Conservation (phyloP, 2,888 invertebrate genomes). For the Drosophila neonasuta region DNA sequence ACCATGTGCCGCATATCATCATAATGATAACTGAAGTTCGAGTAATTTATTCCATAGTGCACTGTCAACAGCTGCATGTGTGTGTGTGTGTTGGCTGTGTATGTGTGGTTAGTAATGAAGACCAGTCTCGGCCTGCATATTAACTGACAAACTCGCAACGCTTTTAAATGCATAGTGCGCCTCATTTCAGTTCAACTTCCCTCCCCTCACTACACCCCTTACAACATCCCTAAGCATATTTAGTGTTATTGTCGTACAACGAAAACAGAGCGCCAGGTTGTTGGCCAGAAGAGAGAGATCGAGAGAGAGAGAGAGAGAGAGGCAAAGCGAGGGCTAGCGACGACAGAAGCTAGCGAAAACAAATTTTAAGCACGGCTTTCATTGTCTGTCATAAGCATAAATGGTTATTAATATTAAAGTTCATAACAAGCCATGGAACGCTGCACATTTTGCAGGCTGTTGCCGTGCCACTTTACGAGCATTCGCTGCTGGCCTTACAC, state of each 20-base stretch:
- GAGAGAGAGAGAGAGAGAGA: neutral
- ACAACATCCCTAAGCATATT: conserved; percentile 67
- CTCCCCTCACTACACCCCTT: neutral
- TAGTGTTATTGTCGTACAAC: conserved; percentile 68
- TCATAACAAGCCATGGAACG: conserved; percentile 51
- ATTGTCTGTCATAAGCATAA: conserved; percentile 76
- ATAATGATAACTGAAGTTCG: too few relatives aligned
- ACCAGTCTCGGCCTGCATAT: conserved; percentile 71
- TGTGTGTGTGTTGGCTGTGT: conserved; percentile 22
- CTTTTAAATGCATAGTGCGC: conserved; percentile 66
- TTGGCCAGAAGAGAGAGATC: neutral
- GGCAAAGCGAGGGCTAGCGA: neutral
- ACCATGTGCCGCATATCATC: too few relatives aligned
- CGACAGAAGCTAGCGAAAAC: conserved; percentile 15
- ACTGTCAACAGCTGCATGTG: conserved; percentile 34
- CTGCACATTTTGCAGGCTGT: conserved; percentile 29
- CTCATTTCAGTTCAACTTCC: conserved; percentile 22
- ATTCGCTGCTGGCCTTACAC: conserved; percentile 41
- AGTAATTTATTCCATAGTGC: neutral
- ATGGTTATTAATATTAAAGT: conserved; percentile 75
- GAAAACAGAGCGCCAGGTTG: conserved; percentile 57
- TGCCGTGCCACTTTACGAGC: conserved; percentile 49
- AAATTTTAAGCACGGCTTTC: conserved; percentile 57
- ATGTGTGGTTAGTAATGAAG: conserved; percentile 68
- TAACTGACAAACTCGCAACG: conserved; percentile 69